A percentile compares a stretch with the other conserved stretches of the same genome.
phyloP scores from a whole-genome alignment of 37 sponge, comb jelly and placozoan species.

The Lycopodina hypogea region DNA sequence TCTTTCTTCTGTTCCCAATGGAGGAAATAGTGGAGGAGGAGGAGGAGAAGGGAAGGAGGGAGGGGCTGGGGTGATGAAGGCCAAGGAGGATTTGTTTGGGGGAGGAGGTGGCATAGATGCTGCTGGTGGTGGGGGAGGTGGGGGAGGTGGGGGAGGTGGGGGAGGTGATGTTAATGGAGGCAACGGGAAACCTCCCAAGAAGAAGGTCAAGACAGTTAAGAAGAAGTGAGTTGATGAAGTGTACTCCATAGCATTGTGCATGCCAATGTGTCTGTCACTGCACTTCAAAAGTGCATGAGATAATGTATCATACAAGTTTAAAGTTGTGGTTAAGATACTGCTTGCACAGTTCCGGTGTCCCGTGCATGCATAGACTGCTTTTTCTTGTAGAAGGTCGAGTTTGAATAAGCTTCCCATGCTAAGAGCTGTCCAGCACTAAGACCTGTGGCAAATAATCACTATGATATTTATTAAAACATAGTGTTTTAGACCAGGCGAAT shows the following conservation, averaged over 20 bases:
- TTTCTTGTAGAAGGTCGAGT: too few relatives aligned
- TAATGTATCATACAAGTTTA: too few relatives aligned
- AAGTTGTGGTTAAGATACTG: too few relatives aligned
- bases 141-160: background rate
- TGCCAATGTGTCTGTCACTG: background rate
- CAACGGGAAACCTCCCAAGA: slow-evolving; percentile 32
- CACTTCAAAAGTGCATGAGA: background rate
- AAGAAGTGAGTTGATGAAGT: slow-evolving; percentile 37
- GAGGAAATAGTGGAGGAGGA: slow-evolving; percentile 5
- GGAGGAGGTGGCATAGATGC: too few relatives aligned
- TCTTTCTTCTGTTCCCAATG: slow-evolving; percentile 3
- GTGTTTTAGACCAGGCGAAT: too few relatives aligned
- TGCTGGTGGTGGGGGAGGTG: background rate
- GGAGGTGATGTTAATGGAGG: background rate
- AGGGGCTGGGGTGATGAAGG: background rate
- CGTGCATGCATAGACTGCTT: too few relatives aligned
- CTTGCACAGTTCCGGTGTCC: too few relatives aligned
- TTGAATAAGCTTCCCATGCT: too few relatives aligned
- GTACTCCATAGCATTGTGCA: too few relatives aligned
- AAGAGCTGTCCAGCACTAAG: too few relatives aligned
- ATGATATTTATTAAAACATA: too few relatives aligned
- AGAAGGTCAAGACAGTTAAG: slow-evolving; percentile 57
- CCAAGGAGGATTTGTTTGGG: background rate
- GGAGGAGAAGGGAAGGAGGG: slow-evolving; percentile 14
- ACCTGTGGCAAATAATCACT: too few relatives aligned